These are phyloP conservation scores for Tachina grossa DNA, from an alignment of 2,888 invertebrate genomes.

Conservation along the genomic window DNA sequence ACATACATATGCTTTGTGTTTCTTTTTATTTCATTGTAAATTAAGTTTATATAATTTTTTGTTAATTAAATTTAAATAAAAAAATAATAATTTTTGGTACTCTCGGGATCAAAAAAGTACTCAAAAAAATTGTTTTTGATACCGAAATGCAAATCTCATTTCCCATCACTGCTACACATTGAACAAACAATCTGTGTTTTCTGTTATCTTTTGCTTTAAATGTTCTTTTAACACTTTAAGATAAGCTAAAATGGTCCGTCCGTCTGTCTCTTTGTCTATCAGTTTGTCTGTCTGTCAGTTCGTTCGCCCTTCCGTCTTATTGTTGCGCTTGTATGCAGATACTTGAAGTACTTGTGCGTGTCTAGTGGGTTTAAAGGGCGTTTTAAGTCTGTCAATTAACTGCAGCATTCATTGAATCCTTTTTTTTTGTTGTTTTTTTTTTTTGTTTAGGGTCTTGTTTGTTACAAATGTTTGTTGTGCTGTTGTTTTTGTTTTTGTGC, in stretches of 20 bases:
- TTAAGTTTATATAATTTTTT: too few relatives aligned
- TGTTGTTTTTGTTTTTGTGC: slow-evolving; percentile 29
- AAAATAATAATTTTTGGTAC: too few relatives aligned
- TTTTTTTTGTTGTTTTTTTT: slow-evolving; percentile 32
- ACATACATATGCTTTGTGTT: too few relatives aligned
- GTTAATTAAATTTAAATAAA: too few relatives aligned
- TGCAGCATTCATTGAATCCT: slow-evolving; percentile 50
- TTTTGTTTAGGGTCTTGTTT: slow-evolving; percentile 5
- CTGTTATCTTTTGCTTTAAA: slow-evolving; percentile 32
- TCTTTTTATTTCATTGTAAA: too few relatives aligned
- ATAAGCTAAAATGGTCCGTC: slow-evolving; percentile 35
- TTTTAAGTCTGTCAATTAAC: slow-evolving; percentile 71
- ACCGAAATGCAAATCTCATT: too few relatives aligned
- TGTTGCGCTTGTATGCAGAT: slow-evolving; percentile 31
- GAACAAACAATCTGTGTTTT: slow-evolving; percentile 50
- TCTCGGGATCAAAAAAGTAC: too few relatives aligned
- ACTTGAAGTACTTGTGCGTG: slow-evolving; percentile 66
- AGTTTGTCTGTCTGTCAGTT: neutral
- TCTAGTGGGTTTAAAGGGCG: slow-evolving; percentile 69
- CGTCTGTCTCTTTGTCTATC: slow-evolving; percentile 10
- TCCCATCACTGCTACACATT: neutral
- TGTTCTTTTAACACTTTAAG: slow-evolving; percentile 67
- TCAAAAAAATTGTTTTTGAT: too few relatives aligned
- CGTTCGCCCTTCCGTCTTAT: neutral
- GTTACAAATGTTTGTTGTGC: neutral